Base-by-base conservation (phyloP, 2,888 invertebrate species). In the Stenurella melanura region DNA sequence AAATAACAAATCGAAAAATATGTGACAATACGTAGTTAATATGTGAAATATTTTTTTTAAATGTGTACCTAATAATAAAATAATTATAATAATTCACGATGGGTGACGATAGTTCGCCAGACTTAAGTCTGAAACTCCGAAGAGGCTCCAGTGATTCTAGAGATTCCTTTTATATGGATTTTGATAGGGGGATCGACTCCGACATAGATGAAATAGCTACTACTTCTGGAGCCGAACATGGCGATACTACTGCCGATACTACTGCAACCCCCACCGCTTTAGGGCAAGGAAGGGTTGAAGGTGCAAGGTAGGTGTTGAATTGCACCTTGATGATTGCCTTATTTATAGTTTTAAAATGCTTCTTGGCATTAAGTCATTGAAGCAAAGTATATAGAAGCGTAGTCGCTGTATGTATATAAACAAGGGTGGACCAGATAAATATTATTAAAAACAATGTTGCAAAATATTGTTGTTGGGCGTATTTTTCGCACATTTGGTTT, bases 141-240 rank as follows among this genome's bases (percentile, higher is more conserved):
- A 93, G 96, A 76, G 96, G 96, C 70, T 96, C 96, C 54, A 96
- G 95, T 88, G 96, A 96, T 90, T 96, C 96, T 50, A 92, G 96
- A 81, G 96, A 96, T 89, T 96, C 96, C 73, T 96, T 96, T 89
- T 96, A 96, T 87, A 96, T 96, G 96, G 96, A 96, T 90, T 96
- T 96, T 88, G 96, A 96, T 85, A 95, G 95, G 91, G 96, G 96
- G 78, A 96, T 96, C 88, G 96, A 96, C 90, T 96, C 96, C 19
- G 96, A 96, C 88, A 96, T 96, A 85, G 96, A 96, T 89, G 96
- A 96, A 90, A 95, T 96, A 87, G 91, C 92, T 73, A 94, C 94
- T 63, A 94, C 94, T 73, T 93, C 93, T 67, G 90, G 90, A 75
- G 91, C 93, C 63, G 91, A 91, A 10, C 87, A 85, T 63, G 87